Base-by-base conservation (phyloP, 2,888 invertebrate genomes). In the Cecidostiba fungosa region DNA sequence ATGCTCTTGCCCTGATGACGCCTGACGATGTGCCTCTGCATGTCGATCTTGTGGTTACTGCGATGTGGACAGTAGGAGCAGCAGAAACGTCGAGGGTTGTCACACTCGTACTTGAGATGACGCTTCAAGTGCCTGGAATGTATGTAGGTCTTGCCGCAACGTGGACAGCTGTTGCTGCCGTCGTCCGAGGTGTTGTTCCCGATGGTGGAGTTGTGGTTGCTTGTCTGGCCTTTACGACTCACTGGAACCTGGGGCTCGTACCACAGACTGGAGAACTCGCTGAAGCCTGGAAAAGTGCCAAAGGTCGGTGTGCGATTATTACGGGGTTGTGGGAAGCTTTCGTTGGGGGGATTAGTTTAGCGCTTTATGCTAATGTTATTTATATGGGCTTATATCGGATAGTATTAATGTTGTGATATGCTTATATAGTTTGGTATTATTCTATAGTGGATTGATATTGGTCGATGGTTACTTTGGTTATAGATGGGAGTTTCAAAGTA, bases 11-110 rank as follows among this genome's bases (percentile, higher is more conserved):
- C 87, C 73, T 83, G 76, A 19, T 87, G 87, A 16, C 87, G 84
- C 14, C 81, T 47, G 10, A 82, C 50, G 8, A 86, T 84, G 74
- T 86, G 86, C 70, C 86, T 84, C 39, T 84, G 84, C 82, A 81
- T 73, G 43, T 84, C 84, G 70, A 86, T 84, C 89, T 94, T 94
- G 93, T 95, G 94, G 83, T 94, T 94, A 23, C 94, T 95, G 90
- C 84, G 82, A 62, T 86, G 81, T 3, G 82, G 79, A 87, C 92
- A 93, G 77, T 90, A 90, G 0, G 90, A 91, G 72, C 92, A 92
- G 59, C 89, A 89, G 83, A 92, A 92, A 54, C 92, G 90, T 3
- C 93, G 93, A 26, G 91, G 92, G 89, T 92, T 91, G 59, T 93
- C 92, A 85, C 93, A 93, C 87, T 93, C 93, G 88, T 93, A 92